A percentile compares a stretch with the other conserved stretches of the same genome.
Conservation (phyloP, 2,888 invertebrate genomes). For the Hemithea aestivaria region DNA sequence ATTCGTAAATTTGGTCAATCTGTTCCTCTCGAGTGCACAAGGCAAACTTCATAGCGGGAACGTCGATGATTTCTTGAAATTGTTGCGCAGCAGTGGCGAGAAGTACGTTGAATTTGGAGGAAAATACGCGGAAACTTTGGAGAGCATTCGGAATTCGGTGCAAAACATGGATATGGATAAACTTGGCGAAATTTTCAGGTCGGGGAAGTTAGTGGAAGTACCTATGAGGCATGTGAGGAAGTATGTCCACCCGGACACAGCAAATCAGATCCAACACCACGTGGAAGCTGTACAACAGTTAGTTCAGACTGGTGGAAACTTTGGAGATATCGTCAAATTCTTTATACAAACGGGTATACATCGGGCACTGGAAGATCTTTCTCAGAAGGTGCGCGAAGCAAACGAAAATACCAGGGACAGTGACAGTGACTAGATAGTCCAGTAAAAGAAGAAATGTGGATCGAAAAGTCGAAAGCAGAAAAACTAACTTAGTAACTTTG, state of each 20-base stretch:
- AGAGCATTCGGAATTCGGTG: conserved; percentile 20
- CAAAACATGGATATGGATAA: conserved; percentile 19
- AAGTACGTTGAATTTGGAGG: conserved; percentile 18
- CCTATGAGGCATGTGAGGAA: conserved; percentile 15
- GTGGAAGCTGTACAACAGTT: conserved; percentile 11
- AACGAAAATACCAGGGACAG: not conserved
- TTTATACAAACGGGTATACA: too few relatives aligned
- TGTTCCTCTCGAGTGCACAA: conserved; percentile 28
- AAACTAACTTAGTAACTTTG: too few relatives aligned
- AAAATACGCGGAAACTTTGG: conserved; percentile 19
- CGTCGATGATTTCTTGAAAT: conserved; percentile 22
- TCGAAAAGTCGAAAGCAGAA: too few relatives aligned
- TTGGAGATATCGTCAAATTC: not conserved
- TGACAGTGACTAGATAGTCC: too few relatives aligned
- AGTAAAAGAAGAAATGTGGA: too few relatives aligned
- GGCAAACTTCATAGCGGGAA: conserved; percentile 22
- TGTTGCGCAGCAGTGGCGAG: conserved; percentile 22
- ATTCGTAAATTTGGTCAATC: conserved; percentile 28
- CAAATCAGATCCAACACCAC: conserved; percentile 10
- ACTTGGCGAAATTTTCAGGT: conserved; percentile 19
- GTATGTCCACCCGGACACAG: conserved; percentile 17
- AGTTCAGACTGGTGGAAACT: not conserved
- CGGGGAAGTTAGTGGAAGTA: conserved; percentile 17
- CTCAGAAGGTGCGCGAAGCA: not conserved
- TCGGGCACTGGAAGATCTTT: too few relatives aligned